A percentile compares a stretch with the other conserved stretches of the same genome.
Conservation (phyloP, 2,797 vertebrate genomes). For the Choloepus didactylus region DNA sequence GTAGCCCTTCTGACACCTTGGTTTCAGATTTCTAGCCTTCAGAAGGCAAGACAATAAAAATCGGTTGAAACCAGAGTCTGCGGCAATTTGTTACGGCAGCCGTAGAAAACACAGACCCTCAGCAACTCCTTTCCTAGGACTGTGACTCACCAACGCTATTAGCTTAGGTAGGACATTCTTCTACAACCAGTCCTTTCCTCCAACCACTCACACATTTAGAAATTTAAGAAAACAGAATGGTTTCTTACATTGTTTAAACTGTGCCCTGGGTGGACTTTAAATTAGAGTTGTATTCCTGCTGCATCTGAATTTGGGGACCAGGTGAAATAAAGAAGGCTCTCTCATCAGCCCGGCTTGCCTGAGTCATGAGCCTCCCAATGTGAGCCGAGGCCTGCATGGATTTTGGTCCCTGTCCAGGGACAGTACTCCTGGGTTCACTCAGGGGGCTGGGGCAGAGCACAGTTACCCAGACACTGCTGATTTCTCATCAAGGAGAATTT, state of each 20-base stretch:
- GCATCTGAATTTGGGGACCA: background rate
- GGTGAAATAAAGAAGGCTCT: background rate
- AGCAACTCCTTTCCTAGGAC: background rate
- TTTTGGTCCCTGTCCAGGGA: background rate
- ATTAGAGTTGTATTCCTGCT: background rate
- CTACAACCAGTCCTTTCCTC: background rate
- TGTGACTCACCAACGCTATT: background rate
- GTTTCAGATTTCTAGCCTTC: no score
- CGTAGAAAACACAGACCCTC: background rate
- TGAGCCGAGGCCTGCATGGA: background rate
- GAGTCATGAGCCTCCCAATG: rapidly evolving
- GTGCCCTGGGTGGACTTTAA: background rate
- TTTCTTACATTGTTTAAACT: background rate
- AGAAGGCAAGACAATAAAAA: no score
- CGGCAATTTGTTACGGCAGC: no score
- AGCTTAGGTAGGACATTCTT: background rate
- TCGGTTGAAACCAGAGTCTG: no score
- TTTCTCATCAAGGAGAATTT: background rate
- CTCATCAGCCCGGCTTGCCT: background rate
- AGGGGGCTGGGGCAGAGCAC: background rate
- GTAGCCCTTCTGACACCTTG: no score
- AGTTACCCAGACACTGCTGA: background rate
- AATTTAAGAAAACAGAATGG: background rate
- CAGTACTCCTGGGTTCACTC: background rate
- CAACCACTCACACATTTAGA: background rate